Conservation (phyloP, 2,113 vertebrate genomes). For the Varanus salvator region DNA sequence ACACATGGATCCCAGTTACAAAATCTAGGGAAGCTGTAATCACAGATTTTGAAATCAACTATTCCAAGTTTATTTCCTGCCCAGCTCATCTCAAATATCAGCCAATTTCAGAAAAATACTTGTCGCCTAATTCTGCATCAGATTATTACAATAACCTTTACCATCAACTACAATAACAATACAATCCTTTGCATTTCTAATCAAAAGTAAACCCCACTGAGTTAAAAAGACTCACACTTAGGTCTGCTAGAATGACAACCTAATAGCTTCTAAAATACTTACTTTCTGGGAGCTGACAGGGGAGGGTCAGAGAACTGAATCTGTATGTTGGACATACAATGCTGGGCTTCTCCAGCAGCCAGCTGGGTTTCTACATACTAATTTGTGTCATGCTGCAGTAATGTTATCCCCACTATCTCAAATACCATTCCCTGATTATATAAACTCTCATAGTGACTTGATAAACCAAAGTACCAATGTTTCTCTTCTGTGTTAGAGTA, state of each 20-base stretch:
- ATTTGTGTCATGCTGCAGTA: no score
- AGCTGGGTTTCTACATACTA: neutral
- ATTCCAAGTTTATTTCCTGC: neutral
- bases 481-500: neutral
- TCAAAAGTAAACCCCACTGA: neutral
- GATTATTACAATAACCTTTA: neutral
- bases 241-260: neutral
- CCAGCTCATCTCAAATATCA: neutral
- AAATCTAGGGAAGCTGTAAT: neutral
- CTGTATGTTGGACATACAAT: neutral
- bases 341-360: neutral
- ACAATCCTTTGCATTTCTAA: neutral
- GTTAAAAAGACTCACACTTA: neutral
- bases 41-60: neutral
- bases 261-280: neutral
- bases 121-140: neutral
- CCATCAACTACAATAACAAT: neutral
- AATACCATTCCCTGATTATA: neutral
- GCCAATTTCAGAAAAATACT: neutral
- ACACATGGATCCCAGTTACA: neutral
- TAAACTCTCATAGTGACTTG: neutral
- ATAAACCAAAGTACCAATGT: neutral
- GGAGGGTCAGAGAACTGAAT: neutral
- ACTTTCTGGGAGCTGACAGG: neutral
- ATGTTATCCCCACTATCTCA: no score